phyloP scores from a whole-genome alignment of 2,888 invertebrate species.

The Pecten maximus region DNA sequence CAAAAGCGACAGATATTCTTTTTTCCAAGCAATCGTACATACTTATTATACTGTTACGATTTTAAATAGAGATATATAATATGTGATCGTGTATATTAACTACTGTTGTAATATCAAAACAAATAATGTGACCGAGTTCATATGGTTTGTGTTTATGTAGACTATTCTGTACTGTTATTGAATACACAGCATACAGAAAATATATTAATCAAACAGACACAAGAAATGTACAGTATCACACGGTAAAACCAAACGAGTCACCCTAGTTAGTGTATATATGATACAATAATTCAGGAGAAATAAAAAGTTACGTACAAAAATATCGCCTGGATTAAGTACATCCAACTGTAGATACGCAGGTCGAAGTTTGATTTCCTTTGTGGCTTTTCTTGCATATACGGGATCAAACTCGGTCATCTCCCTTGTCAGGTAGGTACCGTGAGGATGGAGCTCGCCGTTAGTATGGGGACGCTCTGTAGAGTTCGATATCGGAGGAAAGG shows the following conservation, averaged over 20 bases:
- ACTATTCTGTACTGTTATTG: background rate
- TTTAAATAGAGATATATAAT: too few relatives aligned
- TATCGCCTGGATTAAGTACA: constrained; percentile 75
- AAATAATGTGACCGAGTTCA: background rate
- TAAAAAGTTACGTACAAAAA: constrained; percentile 74
- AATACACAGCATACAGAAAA: background rate
- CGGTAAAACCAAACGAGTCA: background rate
- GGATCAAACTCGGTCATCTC: constrained; percentile 73
- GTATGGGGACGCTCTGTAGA: constrained; percentile 16
- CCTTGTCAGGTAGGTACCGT: constrained; percentile 76
- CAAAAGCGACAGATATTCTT: background rate
- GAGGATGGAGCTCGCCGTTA: constrained; percentile 62
- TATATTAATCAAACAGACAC: background rate
- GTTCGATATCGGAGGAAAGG: constrained; percentile 40
- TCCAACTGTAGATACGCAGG: constrained; percentile 76
- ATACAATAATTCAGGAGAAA: background rate
- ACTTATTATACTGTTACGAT: too few relatives aligned
- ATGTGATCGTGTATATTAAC: background rate
- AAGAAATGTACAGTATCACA: background rate
- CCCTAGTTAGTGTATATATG: background rate
- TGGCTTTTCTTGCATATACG: constrained; percentile 54
- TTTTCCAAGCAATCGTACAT: background rate
- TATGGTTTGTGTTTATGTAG: background rate
- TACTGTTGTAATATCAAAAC: background rate
- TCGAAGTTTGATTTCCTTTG: constrained; percentile 68